phyloP scores from a whole-genome alignment of 2,113 vertebrate genomes.

The Psittacus erithacus region DNA sequence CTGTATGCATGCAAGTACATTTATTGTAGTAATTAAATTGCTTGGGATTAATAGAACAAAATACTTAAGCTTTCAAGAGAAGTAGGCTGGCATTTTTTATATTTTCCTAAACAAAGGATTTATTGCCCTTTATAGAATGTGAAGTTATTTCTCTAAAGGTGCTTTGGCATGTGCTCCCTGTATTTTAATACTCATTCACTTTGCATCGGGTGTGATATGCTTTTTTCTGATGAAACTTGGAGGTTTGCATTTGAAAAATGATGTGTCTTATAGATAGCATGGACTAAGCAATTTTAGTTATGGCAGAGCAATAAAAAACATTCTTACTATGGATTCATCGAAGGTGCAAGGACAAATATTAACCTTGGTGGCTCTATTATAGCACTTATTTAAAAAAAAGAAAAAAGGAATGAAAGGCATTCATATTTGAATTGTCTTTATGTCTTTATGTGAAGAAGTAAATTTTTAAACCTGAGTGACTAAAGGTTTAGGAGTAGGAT shows the following conservation, averaged over 20 bases:
- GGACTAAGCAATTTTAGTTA: constrained; percentile 76
- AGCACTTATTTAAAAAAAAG: constrained; percentile 67
- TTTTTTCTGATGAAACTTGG: constrained; percentile 65
- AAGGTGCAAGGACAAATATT: constrained; percentile 77
- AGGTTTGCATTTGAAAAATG: constrained; percentile 76
- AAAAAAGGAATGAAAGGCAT: constrained; percentile 50
- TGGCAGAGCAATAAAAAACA: constrained; percentile 76
- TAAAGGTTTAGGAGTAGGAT: constrained; percentile 53
- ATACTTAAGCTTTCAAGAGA: neutral
- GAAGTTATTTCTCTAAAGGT: constrained; percentile 8
- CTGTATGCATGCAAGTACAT: neutral
- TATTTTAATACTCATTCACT: constrained; percentile 49
- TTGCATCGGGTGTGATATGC: constrained; percentile 53
- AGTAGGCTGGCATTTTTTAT: neutral
- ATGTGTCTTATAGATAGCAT: constrained; percentile 66
- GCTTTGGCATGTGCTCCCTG: neutral
- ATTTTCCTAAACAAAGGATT: neutral
- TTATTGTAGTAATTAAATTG: neutral
- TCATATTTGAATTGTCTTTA: constrained; percentile 68
- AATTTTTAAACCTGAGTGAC: constrained; percentile 52
- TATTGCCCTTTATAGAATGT: neutral
- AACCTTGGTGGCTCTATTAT: constrained; percentile 74
- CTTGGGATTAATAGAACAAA: neutral
- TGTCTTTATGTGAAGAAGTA: constrained; percentile 11
- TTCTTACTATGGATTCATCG: constrained; percentile 68